These are phyloP conservation scores for Xestia c-nigrum DNA, from an alignment of 2,888 invertebrate genomes.

Conservation along the genomic window DNA sequence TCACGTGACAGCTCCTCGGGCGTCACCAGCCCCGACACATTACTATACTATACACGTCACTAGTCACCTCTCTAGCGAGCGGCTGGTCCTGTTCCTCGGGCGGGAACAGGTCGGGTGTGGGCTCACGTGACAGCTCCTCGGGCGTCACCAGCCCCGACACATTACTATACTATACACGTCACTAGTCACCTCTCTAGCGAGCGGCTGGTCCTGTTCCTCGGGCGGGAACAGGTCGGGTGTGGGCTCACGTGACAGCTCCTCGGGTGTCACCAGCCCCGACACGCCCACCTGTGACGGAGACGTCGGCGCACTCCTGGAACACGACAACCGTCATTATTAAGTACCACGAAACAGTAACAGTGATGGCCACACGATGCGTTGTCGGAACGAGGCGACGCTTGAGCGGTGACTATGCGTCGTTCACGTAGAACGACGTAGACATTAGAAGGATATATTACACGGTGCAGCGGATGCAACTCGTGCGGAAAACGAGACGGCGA, in stretches of 20 bases:
- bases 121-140: no score
- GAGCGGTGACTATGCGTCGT: background rate
- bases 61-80: no score
- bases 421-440: background rate
- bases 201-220: constrained; percentile 88
- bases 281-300: constrained; percentile 98
- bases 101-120: no score
- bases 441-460: background rate
- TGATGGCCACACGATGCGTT: background rate
- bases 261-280: constrained; percentile 95
- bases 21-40: no score
- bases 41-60: no score
- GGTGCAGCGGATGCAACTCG: no score
- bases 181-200: constrained; percentile 48
- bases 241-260: constrained; percentile 97
- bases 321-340: background rate
- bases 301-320: constrained; percentile 96
- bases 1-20: no score
- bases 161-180: background rate
- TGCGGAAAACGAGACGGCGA: background rate
- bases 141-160: background rate
- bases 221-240: constrained; percentile 96
- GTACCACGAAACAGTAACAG: background rate
- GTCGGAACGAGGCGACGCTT: background rate
- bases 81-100: no score